phyloP scores from a whole-genome alignment of 1,140 invertebrate genomes.

The Drosophila simulans region DNA sequence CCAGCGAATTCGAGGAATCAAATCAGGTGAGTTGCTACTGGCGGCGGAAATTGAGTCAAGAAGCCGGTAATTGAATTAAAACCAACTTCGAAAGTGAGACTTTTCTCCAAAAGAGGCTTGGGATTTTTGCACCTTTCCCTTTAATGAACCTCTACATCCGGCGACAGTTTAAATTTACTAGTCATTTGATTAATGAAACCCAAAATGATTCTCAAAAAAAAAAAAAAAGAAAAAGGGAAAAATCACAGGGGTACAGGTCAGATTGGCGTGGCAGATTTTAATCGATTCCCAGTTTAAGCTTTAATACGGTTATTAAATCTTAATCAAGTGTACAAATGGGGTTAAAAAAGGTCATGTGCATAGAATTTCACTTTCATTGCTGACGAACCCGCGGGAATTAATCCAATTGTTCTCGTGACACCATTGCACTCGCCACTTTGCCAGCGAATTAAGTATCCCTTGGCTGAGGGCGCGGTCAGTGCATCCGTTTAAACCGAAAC shows the following conservation, averaged over 20 bases:
- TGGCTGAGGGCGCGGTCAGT: slow-evolving; percentile 3
- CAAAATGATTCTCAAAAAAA: neutral
- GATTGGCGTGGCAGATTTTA: neutral
- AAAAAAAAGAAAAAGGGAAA: neutral
- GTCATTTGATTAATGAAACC: neutral
- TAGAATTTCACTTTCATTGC: neutral
- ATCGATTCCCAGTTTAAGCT: no score
- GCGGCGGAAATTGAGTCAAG: slow-evolving; percentile 27
- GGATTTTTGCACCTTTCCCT: neutral
- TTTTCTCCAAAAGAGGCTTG: neutral
- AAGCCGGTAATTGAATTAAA: slow-evolving; percentile 34
- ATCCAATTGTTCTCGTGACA: slow-evolving; percentile 26
- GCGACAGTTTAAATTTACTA: neutral
- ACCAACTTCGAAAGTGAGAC: neutral
- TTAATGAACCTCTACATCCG: slow-evolving; percentile 4
- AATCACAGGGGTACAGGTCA: neutral
- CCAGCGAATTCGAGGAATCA: neutral
- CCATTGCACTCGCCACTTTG: slow-evolving; percentile 14
- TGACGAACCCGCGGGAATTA: neutral
- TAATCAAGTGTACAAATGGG: no score
- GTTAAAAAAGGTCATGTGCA: no score
- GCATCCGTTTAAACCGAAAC: slow-evolving; percentile 10
- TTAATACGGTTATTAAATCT: no score
- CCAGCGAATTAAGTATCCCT: slow-evolving; percentile 13
- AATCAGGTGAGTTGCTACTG: slow-evolving; percentile 25